Percentiles rank a stretch among this genome's conserved stretches.
phyloP scores from a whole-genome alignment of 2,888 invertebrate species.

The Scotopteryx bipunctaria region DNA sequence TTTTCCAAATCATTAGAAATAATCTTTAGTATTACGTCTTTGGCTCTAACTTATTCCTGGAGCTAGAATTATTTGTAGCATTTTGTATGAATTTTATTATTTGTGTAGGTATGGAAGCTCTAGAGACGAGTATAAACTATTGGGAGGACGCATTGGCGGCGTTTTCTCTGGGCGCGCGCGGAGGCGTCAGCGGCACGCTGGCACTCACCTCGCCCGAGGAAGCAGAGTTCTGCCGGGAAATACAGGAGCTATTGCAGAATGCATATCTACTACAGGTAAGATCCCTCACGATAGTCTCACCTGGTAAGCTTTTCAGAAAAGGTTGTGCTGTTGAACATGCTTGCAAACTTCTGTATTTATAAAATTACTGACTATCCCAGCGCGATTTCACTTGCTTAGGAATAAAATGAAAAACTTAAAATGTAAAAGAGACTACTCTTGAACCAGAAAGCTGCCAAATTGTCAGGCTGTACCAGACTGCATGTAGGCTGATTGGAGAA shows the following conservation, averaged over 20 bases:
- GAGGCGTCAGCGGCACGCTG: slow-evolving; percentile 79
- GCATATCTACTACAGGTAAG: slow-evolving; percentile 88
- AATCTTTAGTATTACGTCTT: background rate
- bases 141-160: slow-evolving; percentile 97
- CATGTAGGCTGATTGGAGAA: too few relatives aligned
- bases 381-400: too few relatives aligned
- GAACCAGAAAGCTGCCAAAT: too few relatives aligned
- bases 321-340: too few relatives aligned
- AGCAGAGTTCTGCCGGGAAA: slow-evolving; percentile 91
- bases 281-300: too few relatives aligned
- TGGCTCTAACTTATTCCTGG: background rate
- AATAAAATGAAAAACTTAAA: too few relatives aligned
- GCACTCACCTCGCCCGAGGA: slow-evolving; percentile 92
- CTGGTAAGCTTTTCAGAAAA: too few relatives aligned
- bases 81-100: slow-evolving; percentile 1
- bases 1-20: background rate
- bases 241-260: slow-evolving; percentile 91
- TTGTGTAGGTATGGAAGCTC: slow-evolving; percentile 92
- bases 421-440: too few relatives aligned
- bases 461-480: too few relatives aligned
- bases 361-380: too few relatives aligned
- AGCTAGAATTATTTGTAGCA: slow-evolving; percentile 2
- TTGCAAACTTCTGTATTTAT: too few relatives aligned
- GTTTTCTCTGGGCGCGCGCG: slow-evolving; percentile 86
- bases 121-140: slow-evolving; percentile 95